Conservation (phyloP, 1,140 invertebrate species). For the Tetramorium simillimum region DNA sequence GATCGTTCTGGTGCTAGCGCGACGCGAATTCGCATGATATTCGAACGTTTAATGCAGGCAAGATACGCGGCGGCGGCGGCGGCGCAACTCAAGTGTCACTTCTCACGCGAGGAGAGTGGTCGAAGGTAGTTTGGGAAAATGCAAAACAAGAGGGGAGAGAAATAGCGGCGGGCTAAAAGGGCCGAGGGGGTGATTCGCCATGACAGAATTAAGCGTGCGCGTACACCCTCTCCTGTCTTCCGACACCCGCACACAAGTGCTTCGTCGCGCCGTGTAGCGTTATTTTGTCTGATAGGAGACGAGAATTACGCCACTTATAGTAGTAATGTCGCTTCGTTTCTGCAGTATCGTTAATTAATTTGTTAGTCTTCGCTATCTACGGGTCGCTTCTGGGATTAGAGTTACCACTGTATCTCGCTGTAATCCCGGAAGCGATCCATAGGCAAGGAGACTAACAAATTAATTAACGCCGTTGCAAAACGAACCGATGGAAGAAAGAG, state of each 20-base stretch:
- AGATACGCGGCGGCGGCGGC: too few relatives aligned
- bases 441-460: not conserved
- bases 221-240: not conserved
- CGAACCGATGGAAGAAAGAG: not conserved
- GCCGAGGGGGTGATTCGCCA: constrained; percentile 2
- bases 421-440: not conserved
- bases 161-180: not conserved
- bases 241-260: not conserved
- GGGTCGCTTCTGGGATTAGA: not conserved
- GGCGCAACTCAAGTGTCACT: not conserved
- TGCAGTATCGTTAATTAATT: not conserved
- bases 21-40: constrained; percentile 7
- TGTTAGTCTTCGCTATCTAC: not conserved
- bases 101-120: not conserved
- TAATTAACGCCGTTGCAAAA: constrained; percentile 9
- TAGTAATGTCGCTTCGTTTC: not conserved
- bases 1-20: not conserved
- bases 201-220: not conserved
- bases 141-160: not conserved
- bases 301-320: not conserved
- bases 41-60: constrained; percentile 1
- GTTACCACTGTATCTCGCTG: not conserved
- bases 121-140: not conserved
- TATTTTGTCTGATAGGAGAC: not conserved
- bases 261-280: not conserved